phyloP scores from a whole-genome alignment of 2,888 invertebrate species.

The Polymixis lichenea region DNA sequence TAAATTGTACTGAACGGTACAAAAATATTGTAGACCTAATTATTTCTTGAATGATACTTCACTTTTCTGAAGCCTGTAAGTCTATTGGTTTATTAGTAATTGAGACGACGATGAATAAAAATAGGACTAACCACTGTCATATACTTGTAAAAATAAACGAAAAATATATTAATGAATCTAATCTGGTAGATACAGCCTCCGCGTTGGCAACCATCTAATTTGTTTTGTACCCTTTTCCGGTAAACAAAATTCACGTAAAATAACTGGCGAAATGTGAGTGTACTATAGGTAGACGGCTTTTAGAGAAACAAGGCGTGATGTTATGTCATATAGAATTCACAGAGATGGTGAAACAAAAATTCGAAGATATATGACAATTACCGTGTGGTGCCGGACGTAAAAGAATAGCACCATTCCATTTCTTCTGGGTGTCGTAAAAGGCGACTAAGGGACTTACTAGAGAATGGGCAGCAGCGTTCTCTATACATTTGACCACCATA shows the following conservation, averaged over 20 bases:
- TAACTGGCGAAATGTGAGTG: no score
- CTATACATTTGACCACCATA: no score
- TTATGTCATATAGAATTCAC: no score
- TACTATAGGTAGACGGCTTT: no score
- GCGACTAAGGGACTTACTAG: no score
- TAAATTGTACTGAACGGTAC: slow-evolving; percentile 12
- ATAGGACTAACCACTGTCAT: background rate
- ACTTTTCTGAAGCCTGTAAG: background rate
- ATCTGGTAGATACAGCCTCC: background rate
- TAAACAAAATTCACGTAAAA: background rate
- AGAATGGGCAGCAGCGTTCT: no score
- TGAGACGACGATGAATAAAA: background rate
- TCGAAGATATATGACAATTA: no score
- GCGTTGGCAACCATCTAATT: background rate
- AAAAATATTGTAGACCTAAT: background rate
- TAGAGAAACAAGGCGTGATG: no score
- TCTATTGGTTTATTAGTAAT: background rate
- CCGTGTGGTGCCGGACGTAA: no score
- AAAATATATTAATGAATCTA: background rate
- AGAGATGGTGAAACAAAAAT: no score
- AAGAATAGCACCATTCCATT: no score
- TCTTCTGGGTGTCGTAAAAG: no score
- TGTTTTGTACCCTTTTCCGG: background rate
- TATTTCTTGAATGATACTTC: background rate
- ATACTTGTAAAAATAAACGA: background rate